phyloP scores from a whole-genome alignment of 1,140 invertebrate species.

The Halictus rubicundus region DNA sequence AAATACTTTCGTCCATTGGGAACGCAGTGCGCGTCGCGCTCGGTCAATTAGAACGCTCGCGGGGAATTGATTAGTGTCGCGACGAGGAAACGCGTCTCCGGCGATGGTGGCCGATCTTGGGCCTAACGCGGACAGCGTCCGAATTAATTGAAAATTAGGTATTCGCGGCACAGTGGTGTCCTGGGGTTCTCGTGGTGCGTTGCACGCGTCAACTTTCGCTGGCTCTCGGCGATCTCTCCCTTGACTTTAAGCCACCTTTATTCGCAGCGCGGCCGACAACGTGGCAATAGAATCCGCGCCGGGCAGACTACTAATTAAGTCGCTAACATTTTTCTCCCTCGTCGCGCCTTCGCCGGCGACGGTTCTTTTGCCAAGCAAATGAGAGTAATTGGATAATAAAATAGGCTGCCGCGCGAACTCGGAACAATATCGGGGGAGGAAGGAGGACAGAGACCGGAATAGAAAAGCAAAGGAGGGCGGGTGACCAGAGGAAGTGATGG shows the following conservation, averaged over 20 bases:
- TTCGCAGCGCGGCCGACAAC: conserved; percentile 3
- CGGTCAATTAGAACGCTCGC: too few species aligned
- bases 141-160: too few species aligned
- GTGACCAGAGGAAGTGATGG: conserved; percentile 21
- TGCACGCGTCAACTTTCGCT: not conserved
- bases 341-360: conserved; percentile 12
- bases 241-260: not conserved
- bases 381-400: conserved; percentile 66
- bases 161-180: too few species aligned
- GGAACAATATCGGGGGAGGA: conserved; percentile 57
- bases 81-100: too few species aligned
- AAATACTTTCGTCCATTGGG: too few species aligned
- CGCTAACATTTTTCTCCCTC: conserved; percentile 34
- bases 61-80: too few species aligned
- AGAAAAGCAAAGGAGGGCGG: not conserved
- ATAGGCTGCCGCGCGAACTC: conserved; percentile 35
- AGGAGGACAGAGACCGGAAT: not conserved
- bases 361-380: conserved; percentile 54
- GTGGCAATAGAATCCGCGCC: conserved; percentile 34
- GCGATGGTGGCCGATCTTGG: too few species aligned
- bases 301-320: conserved; percentile 58
- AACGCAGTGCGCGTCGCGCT: too few species aligned
- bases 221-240: not conserved
- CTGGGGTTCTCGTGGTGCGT: not conserved
- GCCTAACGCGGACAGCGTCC: too few species aligned